Conservation (phyloP, 2,113 vertebrate genomes). For the Thunnus maccoyii region DNA sequence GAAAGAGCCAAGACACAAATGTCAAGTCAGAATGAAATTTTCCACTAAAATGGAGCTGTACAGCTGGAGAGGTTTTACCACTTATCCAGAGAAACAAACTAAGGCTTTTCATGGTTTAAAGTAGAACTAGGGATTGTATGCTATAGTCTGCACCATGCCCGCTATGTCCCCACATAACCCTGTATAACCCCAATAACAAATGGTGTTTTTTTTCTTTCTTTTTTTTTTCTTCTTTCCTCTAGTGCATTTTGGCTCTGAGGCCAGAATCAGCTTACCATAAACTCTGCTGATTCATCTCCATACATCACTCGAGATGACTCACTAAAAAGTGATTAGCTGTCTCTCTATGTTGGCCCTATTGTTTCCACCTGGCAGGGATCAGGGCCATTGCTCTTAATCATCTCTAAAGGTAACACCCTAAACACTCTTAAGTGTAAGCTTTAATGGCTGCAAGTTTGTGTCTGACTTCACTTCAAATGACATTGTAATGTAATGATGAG, state of each 20-base stretch:
- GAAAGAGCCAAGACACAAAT: not conserved
- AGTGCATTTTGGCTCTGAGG: constrained; percentile 2
- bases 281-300: constrained; percentile 48
- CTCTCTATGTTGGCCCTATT: constrained; percentile 17
- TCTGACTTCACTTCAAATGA: constrained; percentile 20
- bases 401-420: constrained; percentile 28
- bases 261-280: not conserved
- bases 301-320: constrained; percentile 26
- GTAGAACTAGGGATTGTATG: not conserved
- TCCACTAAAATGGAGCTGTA: not conserved
- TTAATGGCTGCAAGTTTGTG: not conserved
- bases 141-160: not conserved
- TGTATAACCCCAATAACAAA: constrained; percentile 2
- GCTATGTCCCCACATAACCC: not conserved
- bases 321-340: constrained; percentile 39
- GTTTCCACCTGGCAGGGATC: constrained; percentile 46
- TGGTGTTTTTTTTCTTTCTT: constrained; percentile 1
- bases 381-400: constrained; percentile 53
- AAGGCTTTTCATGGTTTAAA: not conserved
- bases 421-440: not conserved
- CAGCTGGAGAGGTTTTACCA: constrained; percentile 18
- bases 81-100: constrained; percentile 7
- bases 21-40: not conserved
- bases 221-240: not conserved
- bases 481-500: constrained; percentile 1